Conservation (phyloP, 2,113 vertebrate genomes). For the Phoxinus phoxinus region DNA sequence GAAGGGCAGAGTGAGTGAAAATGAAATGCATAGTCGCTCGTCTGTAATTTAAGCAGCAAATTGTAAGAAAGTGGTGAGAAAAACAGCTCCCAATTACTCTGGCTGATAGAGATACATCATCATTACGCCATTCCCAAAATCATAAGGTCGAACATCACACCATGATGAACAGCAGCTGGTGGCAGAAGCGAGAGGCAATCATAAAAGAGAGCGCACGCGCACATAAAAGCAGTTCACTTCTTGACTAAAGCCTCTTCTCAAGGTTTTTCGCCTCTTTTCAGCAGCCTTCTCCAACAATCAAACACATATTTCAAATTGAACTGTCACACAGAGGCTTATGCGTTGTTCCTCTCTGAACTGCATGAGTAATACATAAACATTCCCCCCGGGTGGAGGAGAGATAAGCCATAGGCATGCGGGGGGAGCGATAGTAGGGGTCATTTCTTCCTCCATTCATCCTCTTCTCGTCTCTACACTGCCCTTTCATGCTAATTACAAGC, state of each 20-base stretch:
- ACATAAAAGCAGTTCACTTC: conserved; percentile 53
- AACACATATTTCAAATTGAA: conserved; percentile 71
- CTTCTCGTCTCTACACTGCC: conserved; percentile 62
- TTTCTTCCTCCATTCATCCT: conserved; percentile 68
- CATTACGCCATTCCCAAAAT: conserved; percentile 56
- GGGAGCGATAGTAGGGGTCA: conserved; percentile 69
- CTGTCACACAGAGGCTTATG: conserved; percentile 68
- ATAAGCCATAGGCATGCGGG: conserved; percentile 68
- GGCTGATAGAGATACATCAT: conserved; percentile 61
- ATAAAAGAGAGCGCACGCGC: conserved; percentile 29
- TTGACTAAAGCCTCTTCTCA: conserved; percentile 49
- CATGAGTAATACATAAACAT: conserved; percentile 74
- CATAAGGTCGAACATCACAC: conserved; percentile 54
- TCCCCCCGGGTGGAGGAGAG: conserved; percentile 57
- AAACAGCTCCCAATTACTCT: conserved; percentile 57
- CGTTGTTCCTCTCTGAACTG: conserved; percentile 58
- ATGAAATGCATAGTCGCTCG: conserved; percentile 42
- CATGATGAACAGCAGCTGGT: conserved; percentile 56
- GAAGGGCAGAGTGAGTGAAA: conserved; percentile 53
- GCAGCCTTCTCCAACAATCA: conserved; percentile 61
- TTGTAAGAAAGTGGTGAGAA: conserved; percentile 51
- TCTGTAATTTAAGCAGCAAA: conserved; percentile 53
- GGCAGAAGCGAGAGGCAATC: conserved; percentile 49
- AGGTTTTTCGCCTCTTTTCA: conserved; percentile 48
- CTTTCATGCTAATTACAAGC: conserved; percentile 77